These are phyloP conservation scores for Ictalurus furcatus DNA, from an alignment of 2,113 vertebrate genomes.

Conservation along the genomic window DNA sequence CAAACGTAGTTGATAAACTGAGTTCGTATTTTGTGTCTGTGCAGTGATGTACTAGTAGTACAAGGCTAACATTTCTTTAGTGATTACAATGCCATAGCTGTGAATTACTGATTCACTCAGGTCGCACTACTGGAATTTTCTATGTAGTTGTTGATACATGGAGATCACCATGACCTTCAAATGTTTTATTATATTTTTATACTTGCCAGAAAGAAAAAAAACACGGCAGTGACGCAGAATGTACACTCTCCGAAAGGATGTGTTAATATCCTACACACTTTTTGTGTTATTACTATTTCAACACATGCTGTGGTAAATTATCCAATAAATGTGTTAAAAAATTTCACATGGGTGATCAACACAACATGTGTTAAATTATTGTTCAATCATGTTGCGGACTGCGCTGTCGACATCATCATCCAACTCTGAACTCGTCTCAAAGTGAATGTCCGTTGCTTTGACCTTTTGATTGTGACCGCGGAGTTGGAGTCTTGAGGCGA, in stretches of 20 bases:
- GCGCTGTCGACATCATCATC: too few relatives aligned
- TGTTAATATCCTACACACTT: too few relatives aligned
- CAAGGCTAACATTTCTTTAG: neutral
- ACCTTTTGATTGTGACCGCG: too few relatives aligned
- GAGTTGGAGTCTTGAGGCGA: too few relatives aligned
- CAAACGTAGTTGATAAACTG: neutral
- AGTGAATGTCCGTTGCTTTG: too few relatives aligned
- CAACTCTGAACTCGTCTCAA: too few relatives aligned
- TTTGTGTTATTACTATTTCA: too few relatives aligned
- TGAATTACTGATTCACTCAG: neutral
- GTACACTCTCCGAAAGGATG: neutral
- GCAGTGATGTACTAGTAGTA: neutral
- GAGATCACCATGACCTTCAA: neutral
- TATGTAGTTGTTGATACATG: neutral
- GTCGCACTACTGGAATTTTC: neutral
- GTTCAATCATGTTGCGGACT: too few relatives aligned
- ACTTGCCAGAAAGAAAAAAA: neutral
- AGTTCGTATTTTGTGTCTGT: neutral
- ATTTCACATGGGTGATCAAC: too few relatives aligned
- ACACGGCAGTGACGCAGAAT: neutral
- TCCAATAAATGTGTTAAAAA: too few relatives aligned
- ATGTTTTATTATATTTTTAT: neutral
- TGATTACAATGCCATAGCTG: neutral
- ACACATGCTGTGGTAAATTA: too few relatives aligned
- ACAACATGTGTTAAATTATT: too few relatives aligned